Conservation (phyloP, 1,140 invertebrate genomes). For the Drosophila fuyamai region DNA sequence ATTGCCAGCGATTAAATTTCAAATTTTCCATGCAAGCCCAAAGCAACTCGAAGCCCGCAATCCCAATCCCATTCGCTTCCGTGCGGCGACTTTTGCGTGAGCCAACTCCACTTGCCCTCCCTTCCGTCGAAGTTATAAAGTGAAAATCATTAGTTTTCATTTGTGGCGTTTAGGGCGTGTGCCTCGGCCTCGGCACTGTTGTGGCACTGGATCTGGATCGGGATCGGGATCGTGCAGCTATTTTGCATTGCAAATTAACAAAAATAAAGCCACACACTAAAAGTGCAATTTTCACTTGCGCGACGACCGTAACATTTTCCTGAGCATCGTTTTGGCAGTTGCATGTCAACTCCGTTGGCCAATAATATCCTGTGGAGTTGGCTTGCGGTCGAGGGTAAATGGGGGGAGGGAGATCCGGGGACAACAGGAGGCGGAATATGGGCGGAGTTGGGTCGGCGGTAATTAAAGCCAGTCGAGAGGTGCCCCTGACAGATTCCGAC, state of each 20-base stretch:
- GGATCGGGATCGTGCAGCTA: conserved; percentile 66
- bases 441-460: conserved; percentile 14
- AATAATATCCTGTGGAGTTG: conserved; percentile 30
- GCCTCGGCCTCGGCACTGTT: conserved; percentile 19
- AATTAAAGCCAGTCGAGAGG: conserved; percentile 37
- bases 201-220: conserved; percentile 13
- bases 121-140: conserved; percentile 46
- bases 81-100: conserved; percentile 74
- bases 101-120: conserved; percentile 2
- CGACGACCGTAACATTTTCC: conserved; percentile 35
- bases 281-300: conserved; percentile 75
- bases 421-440: background rate
- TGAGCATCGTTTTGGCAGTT: conserved; percentile 64
- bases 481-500: conserved; percentile 13
- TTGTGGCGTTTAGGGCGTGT: conserved; percentile 78
- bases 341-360: conserved; percentile 58
- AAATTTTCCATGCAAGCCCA: conserved; percentile 79
- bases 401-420: no score
- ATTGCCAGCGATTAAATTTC: conserved; percentile 83
- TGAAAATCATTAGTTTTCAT: conserved; percentile 81
- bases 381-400: no score
- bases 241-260: conserved; percentile 76
- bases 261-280: conserved; percentile 47
- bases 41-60: conserved; percentile 9
- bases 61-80: conserved; percentile 59